Evolutionary conservation across 2,797 vertebrate species (phyloP), one percentile per base, ranked within the genome.

Genomic region (Propithecus deckenii): DNA sequence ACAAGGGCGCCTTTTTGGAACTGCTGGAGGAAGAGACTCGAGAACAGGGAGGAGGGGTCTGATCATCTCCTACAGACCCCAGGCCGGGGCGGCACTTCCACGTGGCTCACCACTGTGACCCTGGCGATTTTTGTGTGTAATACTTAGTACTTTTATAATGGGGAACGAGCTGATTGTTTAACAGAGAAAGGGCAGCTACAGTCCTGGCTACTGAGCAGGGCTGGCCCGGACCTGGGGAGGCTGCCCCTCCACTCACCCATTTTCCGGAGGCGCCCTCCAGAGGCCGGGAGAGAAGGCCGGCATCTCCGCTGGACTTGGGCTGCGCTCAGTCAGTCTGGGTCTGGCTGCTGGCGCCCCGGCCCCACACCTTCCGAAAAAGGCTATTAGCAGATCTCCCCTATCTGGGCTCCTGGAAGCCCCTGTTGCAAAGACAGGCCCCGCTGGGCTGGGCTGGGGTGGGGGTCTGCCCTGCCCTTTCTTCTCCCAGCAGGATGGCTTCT

Each of bases 31-130:
- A 67, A n/a, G 67, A 69, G 18, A 25, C 55, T 38, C 14, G 11
- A 25, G 52, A n/a, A 72, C 17, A 30, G 46, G 22, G 25, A 32
- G 59, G 23, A 59, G 28, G 59, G 61, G 17, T 23, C 41, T 0
- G 25, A 28, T 5, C 20, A 35, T 48, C 48, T 67, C 43, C 17
- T 14, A 55, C 23, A 3, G 86, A n/a, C 32, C 32, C 83, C 50
- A 38, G 67, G 63, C 61, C 89, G 25, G 43, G 6, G 41, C 0
- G 0, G 6, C 57, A 17, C 15, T 5, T 7, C 55, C 57, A 22
- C 1, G 0, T 1, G 0, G 30, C 4, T 30, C 46, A 1, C 14
- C 32, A 35, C 12, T 22, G 22, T 55, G 57, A 43, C 10, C 1
- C 20, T 2, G 22, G 17, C 3, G 7, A 3, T 22, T 50, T 84